Evolutionary conservation across 2,888 invertebrate species (phyloP).

Genomic region (Pardosa pseudoannulata): DNA sequence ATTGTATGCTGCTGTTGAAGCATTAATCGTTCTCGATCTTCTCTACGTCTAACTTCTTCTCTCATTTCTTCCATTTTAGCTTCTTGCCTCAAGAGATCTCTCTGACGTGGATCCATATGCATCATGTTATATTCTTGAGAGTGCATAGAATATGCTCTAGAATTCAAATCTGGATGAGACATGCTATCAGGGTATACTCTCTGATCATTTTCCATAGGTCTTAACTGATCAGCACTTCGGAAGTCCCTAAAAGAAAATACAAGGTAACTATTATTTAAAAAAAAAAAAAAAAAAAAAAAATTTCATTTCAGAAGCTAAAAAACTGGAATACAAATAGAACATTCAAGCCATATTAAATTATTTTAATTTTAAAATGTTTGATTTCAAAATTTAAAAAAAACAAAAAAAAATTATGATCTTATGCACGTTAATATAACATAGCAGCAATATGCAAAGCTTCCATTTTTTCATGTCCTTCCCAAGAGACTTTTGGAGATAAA

Average conservation of each 20-base stretch:
- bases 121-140: slow-evolving; percentile 59
- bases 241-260: slow-evolving; percentile 35
- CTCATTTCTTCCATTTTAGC: slow-evolving; percentile 83
- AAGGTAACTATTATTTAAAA: too few relatives aligned
- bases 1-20: slow-evolving; percentile 57
- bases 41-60: slow-evolving; percentile 85
- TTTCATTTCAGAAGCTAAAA: too few relatives aligned
- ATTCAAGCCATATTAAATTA: too few relatives aligned
- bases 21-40: slow-evolving; percentile 75
- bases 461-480: too few relatives aligned
- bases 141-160: slow-evolving; percentile 33
- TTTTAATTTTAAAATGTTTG: too few relatives aligned
- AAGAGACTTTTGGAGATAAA: too few relatives aligned
- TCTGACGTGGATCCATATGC: slow-evolving; percentile 70
- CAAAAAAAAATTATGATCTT: too few relatives aligned
- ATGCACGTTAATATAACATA: too few relatives aligned
- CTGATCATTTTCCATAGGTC: slow-evolving; percentile 41
- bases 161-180: slow-evolving; percentile 44
- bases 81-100: slow-evolving; percentile 76
- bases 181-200: slow-evolving; percentile 45
- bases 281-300: too few relatives aligned
- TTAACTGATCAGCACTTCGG: slow-evolving; percentile 53
- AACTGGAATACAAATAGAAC: too few relatives aligned
- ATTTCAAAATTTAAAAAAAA: too few relatives aligned
- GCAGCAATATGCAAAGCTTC: too few relatives aligned